phyloP scores from a whole-genome alignment of 64 coral and sea anemone genomes.

The Stylophora pistillata region DNA sequence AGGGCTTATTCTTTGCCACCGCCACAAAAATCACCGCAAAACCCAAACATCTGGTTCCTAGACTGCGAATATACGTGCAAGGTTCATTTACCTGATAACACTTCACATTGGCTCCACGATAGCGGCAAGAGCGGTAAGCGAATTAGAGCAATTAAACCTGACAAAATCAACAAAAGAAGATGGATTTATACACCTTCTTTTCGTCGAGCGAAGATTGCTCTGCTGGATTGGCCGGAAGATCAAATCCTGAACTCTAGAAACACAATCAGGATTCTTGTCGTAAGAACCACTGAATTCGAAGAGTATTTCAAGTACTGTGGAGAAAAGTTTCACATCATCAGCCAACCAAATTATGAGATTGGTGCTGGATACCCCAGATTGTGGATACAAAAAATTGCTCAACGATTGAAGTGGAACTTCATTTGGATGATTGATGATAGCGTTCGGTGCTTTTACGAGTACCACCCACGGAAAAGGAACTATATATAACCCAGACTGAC shows the following conservation, averaged over 20 bases:
- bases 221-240: conserved; percentile 25
- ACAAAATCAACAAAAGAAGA: not conserved
- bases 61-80: conserved; percentile 10
- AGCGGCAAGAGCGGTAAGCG: not conserved
- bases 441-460: conserved; percentile 28
- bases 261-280: conserved; percentile 22
- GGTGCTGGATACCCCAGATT: not conserved
- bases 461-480: not conserved
- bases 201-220: conserved; percentile 8
- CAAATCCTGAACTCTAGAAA: not conserved
- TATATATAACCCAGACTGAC: not conserved
- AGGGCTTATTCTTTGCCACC: conserved; percentile 9
- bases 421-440: conserved; percentile 61
- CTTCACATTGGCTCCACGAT: not conserved
- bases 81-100: not conserved
- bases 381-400: conserved; percentile 53
- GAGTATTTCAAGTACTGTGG: conserved; percentile 26
- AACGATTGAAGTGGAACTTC: not conserved
- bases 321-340: not conserved
- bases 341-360: conserved; percentile 21
- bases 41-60: not conserved
- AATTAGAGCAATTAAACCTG: not conserved
- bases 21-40: not conserved
- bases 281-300: conserved; percentile 15
- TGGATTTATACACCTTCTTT: conserved; percentile 47